phyloP scores from a whole-genome alignment of 2,113 vertebrate genomes.

The Danio rerio region DNA sequence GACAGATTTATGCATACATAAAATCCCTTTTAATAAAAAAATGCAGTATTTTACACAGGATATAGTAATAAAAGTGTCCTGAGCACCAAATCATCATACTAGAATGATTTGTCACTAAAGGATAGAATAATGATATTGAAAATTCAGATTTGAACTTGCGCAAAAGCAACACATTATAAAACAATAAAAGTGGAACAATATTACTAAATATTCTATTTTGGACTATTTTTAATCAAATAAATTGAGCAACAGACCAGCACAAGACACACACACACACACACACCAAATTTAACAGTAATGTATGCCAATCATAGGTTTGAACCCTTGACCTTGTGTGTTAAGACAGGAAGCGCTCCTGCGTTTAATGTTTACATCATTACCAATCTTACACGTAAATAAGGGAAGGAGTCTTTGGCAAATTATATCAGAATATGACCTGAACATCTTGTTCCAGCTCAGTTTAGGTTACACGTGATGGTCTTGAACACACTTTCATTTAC shows the following conservation, averaged over 20 bases:
- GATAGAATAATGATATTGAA: no score
- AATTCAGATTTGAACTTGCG: no score
- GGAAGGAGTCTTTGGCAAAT: not conserved
- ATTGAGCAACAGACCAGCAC: not conserved
- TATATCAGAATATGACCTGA: not conserved
- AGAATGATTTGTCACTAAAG: no score
- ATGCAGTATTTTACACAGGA: no score
- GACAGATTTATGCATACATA: no score
- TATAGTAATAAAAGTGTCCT: no score
- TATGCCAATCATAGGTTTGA: not conserved
- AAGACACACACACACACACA: not conserved
- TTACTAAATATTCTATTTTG: no score
- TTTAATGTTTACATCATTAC: not conserved
- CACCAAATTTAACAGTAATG: not conserved
- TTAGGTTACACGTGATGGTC: not conserved
- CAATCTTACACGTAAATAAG: not conserved
- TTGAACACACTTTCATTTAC: not conserved
- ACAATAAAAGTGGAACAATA: no score
- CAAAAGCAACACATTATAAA: no score
- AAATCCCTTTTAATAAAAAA: no score
- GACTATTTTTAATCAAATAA: no score
- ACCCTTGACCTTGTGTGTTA: not conserved
- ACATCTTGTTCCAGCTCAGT: not conserved
- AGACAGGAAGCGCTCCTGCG: not conserved
- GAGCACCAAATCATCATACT: no score